Conservation (phyloP, 2,888 invertebrate genomes). For the Asteroscopus sphinx region DNA sequence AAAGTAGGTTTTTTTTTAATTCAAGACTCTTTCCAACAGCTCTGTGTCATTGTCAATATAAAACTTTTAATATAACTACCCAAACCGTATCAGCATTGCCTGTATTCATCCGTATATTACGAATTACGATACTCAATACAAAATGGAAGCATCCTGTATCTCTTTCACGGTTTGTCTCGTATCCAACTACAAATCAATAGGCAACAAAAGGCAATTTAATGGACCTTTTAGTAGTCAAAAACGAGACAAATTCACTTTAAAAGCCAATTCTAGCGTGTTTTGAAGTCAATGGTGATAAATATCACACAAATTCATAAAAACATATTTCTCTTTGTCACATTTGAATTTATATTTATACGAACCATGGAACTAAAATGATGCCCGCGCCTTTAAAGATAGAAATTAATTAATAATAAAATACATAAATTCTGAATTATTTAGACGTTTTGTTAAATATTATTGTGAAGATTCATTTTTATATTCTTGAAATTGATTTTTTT, state of each 20-base stretch:
- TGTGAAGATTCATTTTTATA: slow-evolving; percentile 37
- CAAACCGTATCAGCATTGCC: no score
- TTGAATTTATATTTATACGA: slow-evolving; percentile 39
- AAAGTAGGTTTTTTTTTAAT: no score
- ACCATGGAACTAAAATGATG: slow-evolving; percentile 20
- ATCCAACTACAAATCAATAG: slow-evolving; percentile 82
- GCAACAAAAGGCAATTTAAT: slow-evolving; percentile 81
- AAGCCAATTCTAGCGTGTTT: slow-evolving; percentile 74
- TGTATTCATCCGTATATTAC: no score
- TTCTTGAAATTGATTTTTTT: slow-evolving; percentile 39
- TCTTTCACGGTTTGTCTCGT: slow-evolving; percentile 60
- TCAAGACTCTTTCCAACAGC: no score
- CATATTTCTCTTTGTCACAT: slow-evolving; percentile 43
- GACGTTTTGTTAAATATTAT: slow-evolving; percentile 33
- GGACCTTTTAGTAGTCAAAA: slow-evolving; percentile 82
- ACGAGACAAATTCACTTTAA: slow-evolving; percentile 86
- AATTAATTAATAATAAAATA: slow-evolving; percentile 51
- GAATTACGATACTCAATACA: neutral
- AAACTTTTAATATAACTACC: no score
- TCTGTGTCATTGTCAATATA: no score
- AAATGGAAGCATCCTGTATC: slow-evolving; percentile 67
- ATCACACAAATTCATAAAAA: slow-evolving; percentile 51
- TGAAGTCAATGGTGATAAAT: slow-evolving; percentile 65
- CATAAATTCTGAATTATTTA: slow-evolving; percentile 45
- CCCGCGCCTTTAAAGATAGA: slow-evolving; percentile 28